Conservation (phyloP, 1,140 invertebrate genomes). For the Dreissena rostriformis region DNA sequence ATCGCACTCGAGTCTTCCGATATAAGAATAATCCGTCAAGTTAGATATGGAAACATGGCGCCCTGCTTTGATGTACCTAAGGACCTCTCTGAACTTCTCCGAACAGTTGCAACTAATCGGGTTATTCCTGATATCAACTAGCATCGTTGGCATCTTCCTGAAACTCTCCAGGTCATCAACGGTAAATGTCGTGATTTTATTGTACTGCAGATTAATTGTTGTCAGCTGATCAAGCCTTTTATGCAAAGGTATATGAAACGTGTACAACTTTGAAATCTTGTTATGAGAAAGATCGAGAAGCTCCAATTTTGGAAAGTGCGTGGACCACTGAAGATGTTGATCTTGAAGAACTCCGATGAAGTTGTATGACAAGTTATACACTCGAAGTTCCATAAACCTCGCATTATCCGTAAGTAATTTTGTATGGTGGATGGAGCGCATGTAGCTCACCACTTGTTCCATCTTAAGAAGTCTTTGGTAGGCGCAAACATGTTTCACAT, state of each 20-base stretch:
- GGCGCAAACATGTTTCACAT: slow-evolving; percentile 53
- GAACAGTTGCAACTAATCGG: slow-evolving; percentile 65
- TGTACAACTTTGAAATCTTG: slow-evolving; percentile 55
- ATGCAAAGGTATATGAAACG: slow-evolving; percentile 43
- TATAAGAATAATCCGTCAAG: slow-evolving; percentile 59
- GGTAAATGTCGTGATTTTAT: slow-evolving; percentile 59
- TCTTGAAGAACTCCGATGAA: slow-evolving; percentile 39
- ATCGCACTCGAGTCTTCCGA: slow-evolving; percentile 58
- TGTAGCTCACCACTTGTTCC: slow-evolving; percentile 49
- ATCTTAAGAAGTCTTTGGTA: slow-evolving; percentile 46
- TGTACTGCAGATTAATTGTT: slow-evolving; percentile 60
- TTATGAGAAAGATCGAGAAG: slow-evolving; percentile 65
- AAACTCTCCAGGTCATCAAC: slow-evolving; percentile 55
- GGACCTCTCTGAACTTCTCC: slow-evolving; percentile 42
- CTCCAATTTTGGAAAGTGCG: slow-evolving; percentile 62
- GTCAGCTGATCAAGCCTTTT: slow-evolving; percentile 18
- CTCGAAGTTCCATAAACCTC: slow-evolving; percentile 44
- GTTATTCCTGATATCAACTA: slow-evolving; percentile 64
- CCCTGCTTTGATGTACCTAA: slow-evolving; percentile 49
- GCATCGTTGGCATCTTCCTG: slow-evolving; percentile 36
- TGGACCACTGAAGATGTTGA: slow-evolving; percentile 57
- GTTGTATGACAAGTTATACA: slow-evolving; percentile 61
- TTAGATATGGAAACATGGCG: slow-evolving; percentile 28
- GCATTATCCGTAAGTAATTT: slow-evolving; percentile 57
- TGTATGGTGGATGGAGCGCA: slow-evolving; percentile 52